Evolutionary conservation across 2,888 invertebrate species (phyloP), one percentile per base, ranked within the genome.

Genomic region (Argyresthia goedartella): DNA sequence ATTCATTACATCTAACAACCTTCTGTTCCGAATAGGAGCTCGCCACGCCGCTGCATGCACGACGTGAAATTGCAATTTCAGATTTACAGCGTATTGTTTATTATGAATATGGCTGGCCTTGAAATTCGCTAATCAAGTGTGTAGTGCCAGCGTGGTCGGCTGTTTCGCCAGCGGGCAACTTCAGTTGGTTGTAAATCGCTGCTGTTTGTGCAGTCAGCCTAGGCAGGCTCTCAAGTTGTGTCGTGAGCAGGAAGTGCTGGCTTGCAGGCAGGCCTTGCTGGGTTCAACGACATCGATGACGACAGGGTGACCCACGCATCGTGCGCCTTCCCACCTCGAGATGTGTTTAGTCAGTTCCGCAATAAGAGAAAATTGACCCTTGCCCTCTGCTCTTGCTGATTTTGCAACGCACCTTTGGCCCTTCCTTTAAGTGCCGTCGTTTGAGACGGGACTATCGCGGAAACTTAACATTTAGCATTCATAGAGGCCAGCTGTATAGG

Each of bases 281-380:
- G 72, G 79, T 80, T 79, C 79, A 78, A 59, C 57, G 62, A 57
- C 63, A 67, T 68, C 59, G 63, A 53, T 63, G 69, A 67, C 67
- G 65, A 59, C 57, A 52, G 59, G 63, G 57, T 61, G 55, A 56
- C 62, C 64, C 62, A 64, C 63, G 61, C 62, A 57, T 54, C 62
- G 57, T 54, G 53, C 60, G 57, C 59, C 62, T 62, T 58, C 56
- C 56, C 60, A 60, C 58, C 62, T 57, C 54, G 57, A 56, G 66
- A 64, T 63, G 62, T 59, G 61, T 60, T 35, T 16, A 59, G 60
- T 61, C 72, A 46, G 36, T 79, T 79, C 79, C 79, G 76, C 67
- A 64, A 66, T 67, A 45, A 64, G 73, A 73, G 77, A 78, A 79
- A 80, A 69, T 65, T 69, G 67, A 74, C 74, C 76, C 73, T 63